Conservation (phyloP, 2,797 vertebrate genomes). For the Cottoperca gobio region DNA sequence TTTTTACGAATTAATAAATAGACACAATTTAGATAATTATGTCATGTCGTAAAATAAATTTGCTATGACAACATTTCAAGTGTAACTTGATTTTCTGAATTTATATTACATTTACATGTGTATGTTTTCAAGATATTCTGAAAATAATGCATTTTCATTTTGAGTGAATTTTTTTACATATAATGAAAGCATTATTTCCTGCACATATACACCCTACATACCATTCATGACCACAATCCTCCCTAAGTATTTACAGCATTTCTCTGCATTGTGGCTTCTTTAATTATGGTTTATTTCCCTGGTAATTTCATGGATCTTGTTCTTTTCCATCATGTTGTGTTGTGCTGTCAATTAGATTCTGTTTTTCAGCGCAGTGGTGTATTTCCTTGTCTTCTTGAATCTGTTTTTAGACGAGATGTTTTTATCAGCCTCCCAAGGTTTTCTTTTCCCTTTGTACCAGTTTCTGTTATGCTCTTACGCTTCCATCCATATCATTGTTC, state of each 20-base stretch:
- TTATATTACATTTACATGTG: neutral
- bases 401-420: constrained; percentile 29
- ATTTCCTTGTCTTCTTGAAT: constrained; percentile 54
- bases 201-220: no score
- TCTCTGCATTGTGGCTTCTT: constrained; percentile 20
- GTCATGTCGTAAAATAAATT: neutral
- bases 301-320: constrained; percentile 46
- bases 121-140: neutral
- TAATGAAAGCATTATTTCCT: neutral
- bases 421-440: constrained; percentile 1
- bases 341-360: constrained; percentile 50
- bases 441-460: neutral
- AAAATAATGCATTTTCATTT: neutral
- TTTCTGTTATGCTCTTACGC: neutral
- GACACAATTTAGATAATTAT: neutral
- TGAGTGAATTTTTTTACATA: neutral
- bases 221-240: constrained; percentile 10
- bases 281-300: constrained; percentile 56
- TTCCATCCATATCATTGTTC: neutral
- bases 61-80: neutral
- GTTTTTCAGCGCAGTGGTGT: constrained; percentile 33
- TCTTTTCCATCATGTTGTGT: constrained; percentile 37
- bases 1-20: neutral
- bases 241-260: constrained; percentile 10
- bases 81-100: neutral